These are phyloP conservation scores for Asarcornis scutulata DNA, from an alignment of 2,113 vertebrate genomes.

Conservation along the genomic window DNA sequence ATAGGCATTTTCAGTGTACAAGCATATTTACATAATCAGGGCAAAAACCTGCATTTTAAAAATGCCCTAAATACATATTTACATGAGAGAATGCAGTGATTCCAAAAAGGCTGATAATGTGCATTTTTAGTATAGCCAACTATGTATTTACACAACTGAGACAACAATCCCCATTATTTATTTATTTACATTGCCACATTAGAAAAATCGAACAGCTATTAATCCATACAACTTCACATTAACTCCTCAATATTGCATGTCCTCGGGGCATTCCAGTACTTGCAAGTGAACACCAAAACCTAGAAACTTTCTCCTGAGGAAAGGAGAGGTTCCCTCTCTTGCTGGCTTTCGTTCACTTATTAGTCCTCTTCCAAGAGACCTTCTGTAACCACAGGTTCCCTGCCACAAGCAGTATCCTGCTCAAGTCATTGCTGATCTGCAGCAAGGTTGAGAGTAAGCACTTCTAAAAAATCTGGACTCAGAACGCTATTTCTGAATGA, in stretches of 20 bases:
- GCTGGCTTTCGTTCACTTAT: conserved; percentile 19
- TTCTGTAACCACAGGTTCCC: background rate
- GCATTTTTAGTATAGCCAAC: conserved; percentile 58
- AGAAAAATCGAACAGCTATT: conserved; percentile 32
- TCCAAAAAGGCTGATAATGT: conserved; percentile 57
- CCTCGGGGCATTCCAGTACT: conserved; percentile 18
- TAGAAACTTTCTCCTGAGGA: conserved; percentile 25
- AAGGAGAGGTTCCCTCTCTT: conserved; percentile 3
- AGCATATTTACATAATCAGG: conserved; percentile 52
- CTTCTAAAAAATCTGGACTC: background rate
- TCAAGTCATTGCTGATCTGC: background rate
- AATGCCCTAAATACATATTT: conserved; percentile 70
- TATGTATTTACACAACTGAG: conserved; percentile 57
- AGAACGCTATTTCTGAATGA: background rate
- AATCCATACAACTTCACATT: conserved; percentile 29
- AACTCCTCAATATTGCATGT: background rate
- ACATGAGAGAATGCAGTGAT: conserved; percentile 53
- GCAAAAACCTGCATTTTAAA: conserved; percentile 57
- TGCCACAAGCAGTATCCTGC: background rate
- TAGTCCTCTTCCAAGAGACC: background rate
- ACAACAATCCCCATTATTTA: conserved; percentile 52
- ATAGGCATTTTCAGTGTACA: conserved; percentile 24
- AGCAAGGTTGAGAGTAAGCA: background rate
- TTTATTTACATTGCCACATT: background rate
- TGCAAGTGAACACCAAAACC: background rate